Base-by-base conservation (phyloP, 2,888 invertebrate species). In the Meghimatium bilineatum region DNA sequence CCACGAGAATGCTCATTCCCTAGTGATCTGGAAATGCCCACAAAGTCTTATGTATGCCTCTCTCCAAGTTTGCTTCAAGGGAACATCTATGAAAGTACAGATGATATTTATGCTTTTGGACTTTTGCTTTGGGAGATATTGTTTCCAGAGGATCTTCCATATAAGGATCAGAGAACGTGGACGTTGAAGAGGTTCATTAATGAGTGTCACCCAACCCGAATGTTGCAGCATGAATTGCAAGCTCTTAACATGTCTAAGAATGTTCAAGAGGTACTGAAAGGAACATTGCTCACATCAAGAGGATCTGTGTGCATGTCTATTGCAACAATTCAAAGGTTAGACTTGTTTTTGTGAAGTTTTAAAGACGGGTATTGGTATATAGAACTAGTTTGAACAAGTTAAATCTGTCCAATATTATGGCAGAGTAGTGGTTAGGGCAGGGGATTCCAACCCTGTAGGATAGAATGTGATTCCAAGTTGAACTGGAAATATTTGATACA, bases 21-120 rank as follows among this genome's bases (percentile, higher is more conserved):
- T 0, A 85, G 76, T 23, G 32, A 23, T 32, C 85, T 89, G 52
- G 75, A 79, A 1, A 80, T 85, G 23, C 72, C 86, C 10, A 87
- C 90, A 14, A 88, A 88, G 20, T 86, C 88, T 76, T 90, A 89
- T 79, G 89, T 90, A 12, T 91, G 91, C 72, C 87, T 92, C 36
- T 87, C 91, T 23, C 92, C 92, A 44, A 91, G 90, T 82, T 91
- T 92, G 3, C 88, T 92, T 10, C 85, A 86, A 0, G 92, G 91
- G 14, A 88, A 88, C 23, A 34, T 82, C 3, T 92, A 92, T 85
- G 87, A 86, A 26, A 56, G 87, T 12, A 87, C 85, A 3, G 90
- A 90, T 34, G 92, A 92, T 86, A 88, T 91, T 29, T 92, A 92
- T 83, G 87, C 89, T 69, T 84, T 90, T n/a, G 90, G 88, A 6